Base-by-base conservation (phyloP, 2,113 vertebrate species). In the Polyodon spathula region DNA sequence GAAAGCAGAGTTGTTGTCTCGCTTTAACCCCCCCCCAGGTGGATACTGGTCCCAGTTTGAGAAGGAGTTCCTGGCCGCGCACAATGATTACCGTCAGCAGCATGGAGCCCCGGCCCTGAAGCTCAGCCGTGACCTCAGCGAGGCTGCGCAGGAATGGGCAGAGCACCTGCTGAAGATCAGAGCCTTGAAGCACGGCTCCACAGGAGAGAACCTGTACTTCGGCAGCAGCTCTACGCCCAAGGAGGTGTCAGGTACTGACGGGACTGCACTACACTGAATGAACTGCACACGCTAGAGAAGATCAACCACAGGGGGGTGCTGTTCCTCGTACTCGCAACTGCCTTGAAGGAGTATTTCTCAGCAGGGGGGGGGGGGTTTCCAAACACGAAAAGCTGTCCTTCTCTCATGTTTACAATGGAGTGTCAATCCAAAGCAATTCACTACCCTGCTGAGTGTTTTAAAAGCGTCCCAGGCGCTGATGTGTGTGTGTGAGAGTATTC, bases 131-230 rank as follows among this genome's bases (percentile, higher is more conserved):
- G 75, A 79, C 5, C 39, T 88, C 54, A 67, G 42, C 4, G n/a
- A 39, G 0, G 6, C 61, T 0, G 78, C 80, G 27, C 84, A 84
- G 71, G 61, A 64, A 9, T 88, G 86, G 86, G 86, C 84, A 0
- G 53, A 84, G 4, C 50, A 76, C 51, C 43, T 84, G 61, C 67
- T 81, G 14, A 2, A 5, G 1, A 62, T 1, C 0, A 54, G 40
- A 0, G 1, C 0, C 0, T 1, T 78, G 6, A 0, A n/a, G 17
- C 85, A 88, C 76, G 84, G 85, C 14, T 0, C 38, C 6, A 75
- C 67, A 1, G 84, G 85, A 10, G 85, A 88, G 68, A 88, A 86
- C 16, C n/a, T 86, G 54, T 84, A 41, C 66, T 51, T 14, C 12
- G 56, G 27, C 15, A 68, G 1, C 37, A 76, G 72, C 68, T 74